Evolutionary conservation across 2,888 invertebrate genomes (phyloP).

Genomic region (Trissolcus japonicus): DNA sequence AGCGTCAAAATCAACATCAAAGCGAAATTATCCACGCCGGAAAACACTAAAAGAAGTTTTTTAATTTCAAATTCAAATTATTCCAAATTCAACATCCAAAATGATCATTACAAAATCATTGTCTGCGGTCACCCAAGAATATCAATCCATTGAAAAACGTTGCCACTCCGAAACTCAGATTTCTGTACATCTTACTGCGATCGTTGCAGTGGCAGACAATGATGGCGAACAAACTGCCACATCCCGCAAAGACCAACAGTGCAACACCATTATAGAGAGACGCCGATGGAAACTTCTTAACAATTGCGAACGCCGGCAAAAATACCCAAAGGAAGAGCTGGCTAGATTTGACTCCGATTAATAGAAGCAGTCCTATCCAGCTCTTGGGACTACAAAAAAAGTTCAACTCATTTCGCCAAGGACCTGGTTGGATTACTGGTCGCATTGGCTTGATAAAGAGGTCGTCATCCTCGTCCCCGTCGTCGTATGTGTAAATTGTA

Average conservation of each 20-base stretch:
- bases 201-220: conserved; percentile 43
- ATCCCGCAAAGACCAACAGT: conserved; percentile 34
- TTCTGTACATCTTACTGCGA: conserved; percentile 10
- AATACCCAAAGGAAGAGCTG: conserved; percentile 48
- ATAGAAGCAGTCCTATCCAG: conserved; percentile 23
- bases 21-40: conserved; percentile 19
- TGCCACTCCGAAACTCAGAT: conserved; percentile 30
- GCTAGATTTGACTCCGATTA: conserved; percentile 36
- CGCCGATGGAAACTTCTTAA: conserved; percentile 22
- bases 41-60: conserved; percentile 25
- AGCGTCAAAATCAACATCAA: conserved; percentile 40
- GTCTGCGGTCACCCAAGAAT: conserved; percentile 26
- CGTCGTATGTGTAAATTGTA: conserved; percentile 37
- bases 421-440: not conserved
- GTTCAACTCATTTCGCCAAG: conserved; percentile 33
- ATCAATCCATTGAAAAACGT: conserved; percentile 30
- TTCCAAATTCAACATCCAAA: not conserved
- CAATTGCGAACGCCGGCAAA: conserved; percentile 40
- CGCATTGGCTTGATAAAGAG: conserved; percentile 26
- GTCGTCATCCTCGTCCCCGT: conserved; percentile 25
- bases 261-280: conserved; percentile 32
- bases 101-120: conserved; percentile 3
- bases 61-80: not conserved
- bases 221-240: conserved; percentile 30
- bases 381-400: conserved; percentile 23